These are phyloP conservation scores for Aplysina aerophoba DNA, from an alignment of 37 sponge, comb jelly and placozoan genomes.

Conservation along the genomic window DNA sequence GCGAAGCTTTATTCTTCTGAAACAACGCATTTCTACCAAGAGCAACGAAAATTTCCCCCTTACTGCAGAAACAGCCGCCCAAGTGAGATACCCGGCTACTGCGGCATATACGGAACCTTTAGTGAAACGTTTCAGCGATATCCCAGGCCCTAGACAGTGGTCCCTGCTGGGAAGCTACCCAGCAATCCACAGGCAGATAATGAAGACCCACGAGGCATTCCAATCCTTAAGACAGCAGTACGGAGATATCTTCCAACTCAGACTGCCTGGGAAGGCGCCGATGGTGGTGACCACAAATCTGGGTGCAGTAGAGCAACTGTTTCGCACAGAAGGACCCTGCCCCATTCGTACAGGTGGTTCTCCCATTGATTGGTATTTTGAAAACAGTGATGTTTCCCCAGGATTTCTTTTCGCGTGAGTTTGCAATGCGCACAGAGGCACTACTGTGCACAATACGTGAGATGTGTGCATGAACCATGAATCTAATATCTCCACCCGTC, in stretches of 20 bases:
- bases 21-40: too few relatives aligned
- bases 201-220: neutral
- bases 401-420: slow-evolving; percentile 19
- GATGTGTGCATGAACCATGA: too few relatives aligned
- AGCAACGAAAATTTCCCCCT: too few relatives aligned
- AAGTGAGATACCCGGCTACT: too few relatives aligned
- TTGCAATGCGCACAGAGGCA: neutral
- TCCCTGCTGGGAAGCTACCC: slow-evolving; percentile 2
- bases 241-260: slow-evolving; percentile 9
- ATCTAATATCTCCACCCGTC: too few relatives aligned
- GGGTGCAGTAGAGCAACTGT: slow-evolving; percentile 9
- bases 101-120: too few relatives aligned
- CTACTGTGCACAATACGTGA: too few relatives aligned
- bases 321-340: neutral
- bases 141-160: slow-evolving; percentile 30
- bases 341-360: neutral
- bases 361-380: neutral
- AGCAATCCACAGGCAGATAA: neutral
- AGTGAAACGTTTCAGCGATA: neutral
- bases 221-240: neutral
- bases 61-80: too few relatives aligned
- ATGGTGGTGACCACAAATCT: neutral
- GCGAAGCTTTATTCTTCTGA: too few relatives aligned
- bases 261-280: neutral
- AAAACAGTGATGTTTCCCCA: neutral